These are phyloP conservation scores for Abrostola tripartita DNA, from an alignment of 2,888 invertebrate species.

Conservation along the genomic window DNA sequence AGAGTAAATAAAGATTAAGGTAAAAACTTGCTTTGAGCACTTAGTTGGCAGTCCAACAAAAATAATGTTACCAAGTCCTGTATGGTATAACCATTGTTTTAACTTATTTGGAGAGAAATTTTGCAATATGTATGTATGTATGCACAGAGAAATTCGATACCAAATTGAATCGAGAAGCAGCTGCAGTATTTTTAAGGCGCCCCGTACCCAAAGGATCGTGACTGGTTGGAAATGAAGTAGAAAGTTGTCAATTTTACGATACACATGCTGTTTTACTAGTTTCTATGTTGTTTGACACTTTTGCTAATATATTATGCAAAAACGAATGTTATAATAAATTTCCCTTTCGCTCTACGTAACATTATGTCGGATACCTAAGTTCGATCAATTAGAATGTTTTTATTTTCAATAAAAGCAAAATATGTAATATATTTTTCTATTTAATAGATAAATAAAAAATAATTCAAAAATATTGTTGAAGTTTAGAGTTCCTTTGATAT, in stretches of 20 bases:
- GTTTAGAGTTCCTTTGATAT: no score
- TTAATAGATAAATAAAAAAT: no score
- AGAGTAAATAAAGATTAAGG: conserved; percentile 55
- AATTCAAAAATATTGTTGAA: no score
- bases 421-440: no score
- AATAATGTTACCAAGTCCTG: conserved; percentile 8
- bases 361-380: background rate
- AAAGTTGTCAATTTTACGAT: conserved; percentile 16
- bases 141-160: conserved; percentile 7
- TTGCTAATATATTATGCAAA: conserved; percentile 9
- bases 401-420: no score
- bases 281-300: conserved; percentile 7
- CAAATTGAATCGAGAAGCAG: conserved; percentile 16
- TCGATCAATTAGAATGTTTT: no score
- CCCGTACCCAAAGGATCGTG: conserved; percentile 15
- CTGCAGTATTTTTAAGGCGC: conserved; percentile 8
- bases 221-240: conserved; percentile 19
- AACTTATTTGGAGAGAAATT: conserved; percentile 12
- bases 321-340: background rate
- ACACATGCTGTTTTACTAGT: conserved; percentile 2
- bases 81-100: conserved; percentile 7
- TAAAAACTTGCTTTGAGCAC: conserved; percentile 58
- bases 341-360: background rate
- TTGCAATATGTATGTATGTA: conserved; percentile 5
- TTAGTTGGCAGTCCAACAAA: conserved; percentile 6